These are phyloP conservation scores for Syngnathus floridae DNA, from an alignment of 2,113 vertebrate genomes.

Conservation along the genomic window DNA sequence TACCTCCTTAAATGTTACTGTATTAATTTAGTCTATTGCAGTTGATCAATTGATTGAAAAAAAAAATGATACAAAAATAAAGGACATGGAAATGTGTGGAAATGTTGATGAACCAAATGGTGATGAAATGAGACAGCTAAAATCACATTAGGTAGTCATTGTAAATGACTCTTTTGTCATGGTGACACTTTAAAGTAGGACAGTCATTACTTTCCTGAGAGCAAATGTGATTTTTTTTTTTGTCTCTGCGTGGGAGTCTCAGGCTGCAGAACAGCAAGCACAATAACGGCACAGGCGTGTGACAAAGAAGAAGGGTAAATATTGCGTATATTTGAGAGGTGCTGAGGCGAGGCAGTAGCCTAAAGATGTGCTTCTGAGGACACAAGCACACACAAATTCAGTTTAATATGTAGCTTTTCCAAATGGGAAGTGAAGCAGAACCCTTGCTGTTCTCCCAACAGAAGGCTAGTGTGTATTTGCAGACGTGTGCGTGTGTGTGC, in stretches of 20 bases:
- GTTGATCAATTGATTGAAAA: not conserved
- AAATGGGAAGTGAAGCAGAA: slow-evolving; percentile 68
- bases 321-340: slow-evolving; percentile 55
- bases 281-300: slow-evolving; percentile 40
- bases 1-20: not conserved
- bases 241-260: slow-evolving; percentile 14
- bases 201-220: not conserved
- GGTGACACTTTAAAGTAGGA: slow-evolving; percentile 2
- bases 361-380: slow-evolving; percentile 51
- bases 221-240: not conserved
- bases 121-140: not conserved
- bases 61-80: not conserved
- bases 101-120: not conserved
- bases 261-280: slow-evolving; percentile 28
- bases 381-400: slow-evolving; percentile 39
- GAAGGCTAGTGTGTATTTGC: slow-evolving; percentile 17
- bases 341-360: slow-evolving; percentile 56
- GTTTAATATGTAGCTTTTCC: slow-evolving; percentile 69
- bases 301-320: slow-evolving; percentile 53
- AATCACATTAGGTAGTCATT: not conserved
- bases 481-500: slow-evolving; percentile 19
- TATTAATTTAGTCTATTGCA: not conserved
- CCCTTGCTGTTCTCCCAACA: slow-evolving; percentile 49
- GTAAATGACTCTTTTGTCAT: slow-evolving; percentile 3
- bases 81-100: not conserved